A percentile compares a stretch with the other conserved stretches of the same genome.
Evolutionary conservation across 2,888 invertebrate species (phyloP).

Genomic region (Parnassius smintheus): DNA sequence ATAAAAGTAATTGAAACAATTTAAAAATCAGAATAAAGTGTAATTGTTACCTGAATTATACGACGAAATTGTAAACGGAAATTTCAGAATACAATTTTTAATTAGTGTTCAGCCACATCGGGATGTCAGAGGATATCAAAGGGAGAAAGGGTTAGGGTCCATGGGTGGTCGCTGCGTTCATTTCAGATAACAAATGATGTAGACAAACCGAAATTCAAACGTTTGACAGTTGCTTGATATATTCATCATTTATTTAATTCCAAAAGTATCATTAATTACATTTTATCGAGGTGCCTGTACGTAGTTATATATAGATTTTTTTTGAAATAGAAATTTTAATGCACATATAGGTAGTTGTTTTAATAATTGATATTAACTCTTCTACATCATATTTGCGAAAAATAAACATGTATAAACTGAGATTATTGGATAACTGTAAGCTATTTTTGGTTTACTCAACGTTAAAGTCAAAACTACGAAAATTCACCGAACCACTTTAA

Average conservation of each 20-base stretch:
- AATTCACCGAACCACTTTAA: too few relatives aligned
- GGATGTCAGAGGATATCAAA: constrained; percentile 23
- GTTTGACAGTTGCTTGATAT: constrained; percentile 34
- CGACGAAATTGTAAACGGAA: constrained; percentile 21
- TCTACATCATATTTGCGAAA: too few relatives aligned
- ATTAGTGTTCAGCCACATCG: constrained; percentile 27
- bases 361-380: too few relatives aligned
- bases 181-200: constrained; percentile 42
- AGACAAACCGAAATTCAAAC: constrained; percentile 35
- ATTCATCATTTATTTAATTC: constrained; percentile 26
- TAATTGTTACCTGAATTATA: constrained; percentile 11
- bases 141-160: constrained; percentile 24
- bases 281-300: constrained; percentile 11
- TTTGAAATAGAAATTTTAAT: background rate
- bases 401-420: too few relatives aligned
- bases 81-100: constrained; percentile 28
- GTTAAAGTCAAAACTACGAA: too few relatives aligned
- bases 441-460: too few relatives aligned
- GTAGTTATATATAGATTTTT: constrained; percentile 1
- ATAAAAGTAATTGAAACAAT: background rate
- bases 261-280: constrained; percentile 23
- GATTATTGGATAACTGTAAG: too few relatives aligned
- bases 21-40: too few relatives aligned
- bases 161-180: constrained; percentile 32
- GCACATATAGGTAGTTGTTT: too few relatives aligned